Base-by-base conservation (phyloP, 2,888 invertebrate species). In the Trimorus sp. region DNA sequence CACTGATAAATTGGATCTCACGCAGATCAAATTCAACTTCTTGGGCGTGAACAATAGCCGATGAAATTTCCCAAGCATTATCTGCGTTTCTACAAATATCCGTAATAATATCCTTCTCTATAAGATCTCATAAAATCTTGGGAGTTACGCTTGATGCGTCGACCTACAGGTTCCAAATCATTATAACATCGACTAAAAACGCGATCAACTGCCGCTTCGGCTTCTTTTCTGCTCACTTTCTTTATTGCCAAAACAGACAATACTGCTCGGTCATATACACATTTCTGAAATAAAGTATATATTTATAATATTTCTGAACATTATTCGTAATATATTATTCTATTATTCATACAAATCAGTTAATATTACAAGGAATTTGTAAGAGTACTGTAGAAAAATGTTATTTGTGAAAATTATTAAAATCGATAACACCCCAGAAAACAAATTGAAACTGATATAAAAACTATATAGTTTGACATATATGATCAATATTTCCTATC, bases 131-230 rank as follows among this genome's bases (percentile, higher is more conserved):
- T 91, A 93, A 96, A 95, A 88, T 98, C 97, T 0, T 93, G 92
- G 0, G 96, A 96, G 89, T 96, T 96, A 77, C 96, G 93, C 84
- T 95, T 93, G 82, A 96, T 93, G 82, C 96, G 92, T 84, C 97
- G 93, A 0, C 98, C 98, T 62, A 98, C 94, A 0, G 99, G 99
- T 90, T 99, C 99, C 86, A 98, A 93, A 91, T 99, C 98, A 16
- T 94, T 94, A 89, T 98, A 98, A 91, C 99, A 99, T 90, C 95
- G 96, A 0, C 95, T 94, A 92, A 99, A 99, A 0, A 98, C 98
- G 88, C 95, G 94, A 85, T 98, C 96, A 36, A 99, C 96, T 0
- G 96, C 95, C 38, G 94, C 94, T 14, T 94, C 92, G 0, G 97
- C 98, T 89, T 97, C 95, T 62, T 93, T 93, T 78, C 93, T 92